phyloP scores from a whole-genome alignment of 2,797 vertebrate species.

The Acipenser oxyrinchus region DNA sequence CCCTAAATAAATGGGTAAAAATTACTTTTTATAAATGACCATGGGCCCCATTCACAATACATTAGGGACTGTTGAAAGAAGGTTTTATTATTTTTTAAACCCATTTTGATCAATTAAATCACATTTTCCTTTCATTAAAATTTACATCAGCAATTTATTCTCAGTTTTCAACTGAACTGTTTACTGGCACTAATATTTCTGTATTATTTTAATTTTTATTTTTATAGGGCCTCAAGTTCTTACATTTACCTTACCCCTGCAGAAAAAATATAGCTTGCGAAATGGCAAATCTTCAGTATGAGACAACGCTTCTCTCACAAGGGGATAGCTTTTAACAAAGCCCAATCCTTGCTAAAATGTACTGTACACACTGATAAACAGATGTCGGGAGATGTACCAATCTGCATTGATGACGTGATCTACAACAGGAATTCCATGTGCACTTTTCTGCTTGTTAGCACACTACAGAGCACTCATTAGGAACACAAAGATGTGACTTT shows the following conservation, averaged over 20 bases:
- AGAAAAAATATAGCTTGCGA: constrained; percentile 1
- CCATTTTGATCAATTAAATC: no score
- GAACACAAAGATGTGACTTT: constrained; percentile 10
- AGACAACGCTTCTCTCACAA: not conserved
- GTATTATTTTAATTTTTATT: no score
- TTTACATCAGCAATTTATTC: no score
- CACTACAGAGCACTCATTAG: not conserved
- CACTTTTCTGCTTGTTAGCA: constrained; percentile 3
- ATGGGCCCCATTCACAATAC: no score
- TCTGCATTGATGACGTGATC: not conserved
- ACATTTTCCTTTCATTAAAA: no score
- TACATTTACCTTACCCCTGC: not conserved
- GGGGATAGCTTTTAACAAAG: constrained; percentile 8
- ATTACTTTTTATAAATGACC: no score
- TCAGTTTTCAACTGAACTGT: no score
- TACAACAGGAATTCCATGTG: not conserved
- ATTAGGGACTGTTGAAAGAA: no score
- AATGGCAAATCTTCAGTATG: not conserved
- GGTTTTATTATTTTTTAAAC: no score
- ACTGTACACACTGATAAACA: constrained; percentile 7
- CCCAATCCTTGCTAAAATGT: not conserved
- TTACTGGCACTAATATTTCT: no score
- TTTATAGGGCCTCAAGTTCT: no score
- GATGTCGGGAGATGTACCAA: constrained; percentile 1
- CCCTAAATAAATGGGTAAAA: no score